These are phyloP conservation scores for Tragelaphus imberbis DNA, from an alignment of 2,113 vertebrate genomes.

Conservation along the genomic window DNA sequence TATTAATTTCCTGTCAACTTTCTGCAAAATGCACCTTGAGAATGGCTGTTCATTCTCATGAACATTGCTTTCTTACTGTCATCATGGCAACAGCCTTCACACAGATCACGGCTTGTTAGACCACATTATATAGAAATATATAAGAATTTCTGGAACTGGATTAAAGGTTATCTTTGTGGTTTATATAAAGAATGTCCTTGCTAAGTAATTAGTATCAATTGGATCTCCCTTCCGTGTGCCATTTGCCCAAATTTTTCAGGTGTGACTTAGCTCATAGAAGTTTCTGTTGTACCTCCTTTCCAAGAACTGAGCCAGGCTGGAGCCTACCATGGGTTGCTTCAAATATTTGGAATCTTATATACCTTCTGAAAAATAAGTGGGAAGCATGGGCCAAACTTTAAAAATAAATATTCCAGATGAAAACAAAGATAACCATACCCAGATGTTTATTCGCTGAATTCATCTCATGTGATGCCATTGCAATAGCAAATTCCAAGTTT, in stretches of 20 bases:
- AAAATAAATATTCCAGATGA: conserved; percentile 39
- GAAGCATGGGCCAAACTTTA: background rate
- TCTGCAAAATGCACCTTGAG: background rate
- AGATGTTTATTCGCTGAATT: conserved; percentile 11
- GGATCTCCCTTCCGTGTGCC: background rate
- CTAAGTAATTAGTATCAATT: background rate
- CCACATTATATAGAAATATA: background rate
- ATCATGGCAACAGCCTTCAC: background rate
- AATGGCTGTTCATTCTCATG: background rate
- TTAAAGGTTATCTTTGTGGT: background rate
- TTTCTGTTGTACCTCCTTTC: background rate
- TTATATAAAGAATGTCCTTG: background rate
- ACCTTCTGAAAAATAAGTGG: conserved; percentile 5
- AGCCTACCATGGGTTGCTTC: background rate
- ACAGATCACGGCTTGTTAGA: background rate
- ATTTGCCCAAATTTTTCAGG: background rate
- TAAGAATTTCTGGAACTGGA: background rate
- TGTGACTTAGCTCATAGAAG: background rate
- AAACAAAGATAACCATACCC: conserved; percentile 34
- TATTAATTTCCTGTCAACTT: background rate
- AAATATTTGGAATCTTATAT: background rate
- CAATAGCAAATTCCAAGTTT: background rate
- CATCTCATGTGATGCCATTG: background rate
- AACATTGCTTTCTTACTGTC: background rate
- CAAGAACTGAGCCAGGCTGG: background rate